phyloP scores from a whole-genome alignment of 2,113 vertebrate species.

The Neofelis nebulosa region DNA sequence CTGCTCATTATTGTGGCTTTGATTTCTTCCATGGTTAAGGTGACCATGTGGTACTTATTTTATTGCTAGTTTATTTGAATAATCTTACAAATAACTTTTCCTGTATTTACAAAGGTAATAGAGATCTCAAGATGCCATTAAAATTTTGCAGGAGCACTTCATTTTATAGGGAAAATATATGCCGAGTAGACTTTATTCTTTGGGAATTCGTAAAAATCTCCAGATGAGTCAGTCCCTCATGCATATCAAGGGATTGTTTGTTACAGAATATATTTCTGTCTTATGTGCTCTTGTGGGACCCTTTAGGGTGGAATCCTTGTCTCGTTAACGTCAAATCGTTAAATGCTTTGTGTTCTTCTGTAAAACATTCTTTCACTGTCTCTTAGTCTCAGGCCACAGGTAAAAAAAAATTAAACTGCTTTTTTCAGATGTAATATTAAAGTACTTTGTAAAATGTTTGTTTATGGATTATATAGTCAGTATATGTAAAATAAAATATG shows the following conservation, averaged over 20 bases:
- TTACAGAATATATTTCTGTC: background rate
- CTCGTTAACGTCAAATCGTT: background rate
- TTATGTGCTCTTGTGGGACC: background rate
- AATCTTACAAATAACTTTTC: background rate
- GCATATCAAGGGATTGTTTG: background rate
- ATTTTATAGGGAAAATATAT: constrained; percentile 2
- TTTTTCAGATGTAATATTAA: background rate
- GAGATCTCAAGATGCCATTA: background rate
- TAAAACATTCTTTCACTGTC: background rate
- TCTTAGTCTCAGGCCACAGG: background rate
- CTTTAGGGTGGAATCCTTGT: background rate
- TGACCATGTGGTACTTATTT: background rate
- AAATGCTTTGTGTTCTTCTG: background rate
- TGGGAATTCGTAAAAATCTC: background rate
- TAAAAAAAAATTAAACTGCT: background rate
- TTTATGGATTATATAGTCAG: constrained; percentile 6
- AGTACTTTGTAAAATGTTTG: background rate
- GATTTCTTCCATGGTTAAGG: background rate
- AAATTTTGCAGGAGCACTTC: background rate
- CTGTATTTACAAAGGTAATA: background rate
- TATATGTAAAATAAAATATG: background rate
- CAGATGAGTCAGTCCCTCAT: background rate
- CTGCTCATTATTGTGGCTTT: background rate
- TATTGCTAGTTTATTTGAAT: background rate
- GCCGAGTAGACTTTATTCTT: background rate